Evolutionary conservation across 1,140 invertebrate genomes (phyloP), one percentile per base, ranked within the genome.

Genomic region (Euglossa dilemma): DNA sequence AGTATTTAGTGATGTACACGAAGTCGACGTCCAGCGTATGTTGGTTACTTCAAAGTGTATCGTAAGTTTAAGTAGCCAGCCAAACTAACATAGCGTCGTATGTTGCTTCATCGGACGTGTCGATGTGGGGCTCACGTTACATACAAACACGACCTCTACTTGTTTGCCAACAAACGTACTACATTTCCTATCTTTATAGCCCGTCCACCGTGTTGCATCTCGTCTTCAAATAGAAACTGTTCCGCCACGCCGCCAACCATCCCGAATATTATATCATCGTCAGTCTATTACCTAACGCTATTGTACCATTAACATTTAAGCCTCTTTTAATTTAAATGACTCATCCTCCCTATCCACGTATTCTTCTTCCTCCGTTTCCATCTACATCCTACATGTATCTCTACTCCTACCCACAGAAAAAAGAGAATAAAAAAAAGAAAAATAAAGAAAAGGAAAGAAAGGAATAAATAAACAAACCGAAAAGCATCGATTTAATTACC

Each of bases 191-290:
- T 89, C 87, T 88, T 89, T 89, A 87, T 83, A 84, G 59, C 92
- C 83, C 91, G 90, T 92, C 88, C 90, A 90, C 85, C 89, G 92
- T 87, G 91, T 91, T 91, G 92, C 90, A 91, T 87, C 87, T 86
- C 77, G 59, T 88, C 87, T 89, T 89, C 87, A 88, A 91, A 94
- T 94, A 93, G 93, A 93, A 93, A 90, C 92, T 88, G 91, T 77
- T 76, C 71, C 64, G 70, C 82, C 72, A 28, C 43, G 28, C 64
- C 36, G 71, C 72, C 66, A 67, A 52, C 45, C 57, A 63, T 80
- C 77, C 67, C n/a, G 64, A 25, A 77, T 59, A 77, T 83, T 83
- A 77, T 82, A 82, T 82, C 81, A 83, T 56, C 64, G 54, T 23
- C 50, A 4, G 57, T 71, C 56, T 36, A 69, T 77, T 78, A 78